Base-by-base conservation (phyloP, 2,113 vertebrate genomes). In the Zosterops japonicus region DNA sequence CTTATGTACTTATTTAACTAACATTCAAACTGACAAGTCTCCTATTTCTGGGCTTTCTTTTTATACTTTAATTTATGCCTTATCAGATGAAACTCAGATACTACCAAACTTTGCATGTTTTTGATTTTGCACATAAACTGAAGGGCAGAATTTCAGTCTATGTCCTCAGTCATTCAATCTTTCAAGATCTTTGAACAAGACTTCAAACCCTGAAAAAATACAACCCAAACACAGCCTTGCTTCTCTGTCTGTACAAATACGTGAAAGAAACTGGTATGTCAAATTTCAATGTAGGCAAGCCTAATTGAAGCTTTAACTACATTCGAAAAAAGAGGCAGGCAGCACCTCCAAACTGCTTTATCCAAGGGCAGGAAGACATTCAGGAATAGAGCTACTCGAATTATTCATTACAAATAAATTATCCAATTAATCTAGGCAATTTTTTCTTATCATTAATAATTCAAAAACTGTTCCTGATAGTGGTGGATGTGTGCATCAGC, bases 1-100 rank as follows among this genome's bases (percentile, higher is more conserved):
- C 97, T 98, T 98, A 97, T 97, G 97, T 98, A 98, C 97, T 98
- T 98, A 98, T 98, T 98, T 98, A 98, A 98, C 98, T 98, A 98
- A 98, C 98, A 98, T 98, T 98, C 97, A 98, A 97, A 98, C 98
- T 98, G 98, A 98, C 98, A 98, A 97, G 97, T 90, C 97, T 98
- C 97, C 96, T 97, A 95, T 97, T 98, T 97, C 97, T 98, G 91
- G 95, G 96, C 94, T 97, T 97, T 96, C 97, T 96, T 98, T 98
- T 97, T 96, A 94, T 95, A 94, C 97, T 98, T 98, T 98, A 96
- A 98, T 97, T 96, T 98, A 97, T 92, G 94, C 97, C 96, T 83
- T 96, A 98, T 97, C 97, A 97, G 95, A 97, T 97, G 96, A 98
- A 97, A 90, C 96, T 97, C 96, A 96, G 97, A 97, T 97, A 98